Conservation (phyloP, 2,888 invertebrate species). For the Blera fallax region DNA sequence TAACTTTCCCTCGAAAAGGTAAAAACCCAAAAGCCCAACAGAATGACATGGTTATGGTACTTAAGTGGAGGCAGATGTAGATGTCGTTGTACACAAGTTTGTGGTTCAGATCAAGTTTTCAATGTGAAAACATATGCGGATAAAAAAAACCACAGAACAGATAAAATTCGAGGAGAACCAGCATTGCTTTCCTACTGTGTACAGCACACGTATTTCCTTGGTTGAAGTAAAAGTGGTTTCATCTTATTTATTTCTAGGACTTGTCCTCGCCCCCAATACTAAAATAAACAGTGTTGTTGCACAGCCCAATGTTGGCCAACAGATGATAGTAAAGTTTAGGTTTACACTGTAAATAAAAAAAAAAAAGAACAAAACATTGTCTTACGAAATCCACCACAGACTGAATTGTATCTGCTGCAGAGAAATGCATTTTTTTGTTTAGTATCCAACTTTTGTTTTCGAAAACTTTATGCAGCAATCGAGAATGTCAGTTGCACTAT, state of each 20-base stretch:
- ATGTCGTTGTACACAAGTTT: background rate
- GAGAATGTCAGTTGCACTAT: background rate
- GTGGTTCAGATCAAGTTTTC: background rate
- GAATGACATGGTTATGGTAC: slow-evolving; percentile 31
- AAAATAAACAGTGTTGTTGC: slow-evolving; percentile 16
- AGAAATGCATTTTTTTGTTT: background rate
- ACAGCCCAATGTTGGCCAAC: slow-evolving; percentile 24
- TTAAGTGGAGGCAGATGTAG: slow-evolving; percentile 9
- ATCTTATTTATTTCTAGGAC: background rate
- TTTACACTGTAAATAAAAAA: background rate
- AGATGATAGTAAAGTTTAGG: slow-evolving; percentile 17
- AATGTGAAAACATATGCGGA: background rate
- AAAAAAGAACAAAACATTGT: slow-evolving; percentile 19
- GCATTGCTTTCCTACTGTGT: background rate
- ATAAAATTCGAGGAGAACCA: slow-evolving; percentile 5
- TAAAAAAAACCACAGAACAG: background rate
- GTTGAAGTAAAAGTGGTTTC: slow-evolving; percentile 2
- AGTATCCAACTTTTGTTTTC: background rate
- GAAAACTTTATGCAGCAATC: background rate
- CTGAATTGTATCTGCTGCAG: slow-evolving; percentile 1
- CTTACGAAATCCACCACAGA: background rate
- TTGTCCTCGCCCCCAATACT: background rate
- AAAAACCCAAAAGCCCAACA: slow-evolving; percentile 13
- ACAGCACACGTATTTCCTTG: background rate
- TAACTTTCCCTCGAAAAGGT: background rate